A percentile compares a stretch with the other conserved stretches of the same genome.
Evolutionary conservation across 2,797 vertebrate species (phyloP).

Genomic region (Crenuchus spilurus): DNA sequence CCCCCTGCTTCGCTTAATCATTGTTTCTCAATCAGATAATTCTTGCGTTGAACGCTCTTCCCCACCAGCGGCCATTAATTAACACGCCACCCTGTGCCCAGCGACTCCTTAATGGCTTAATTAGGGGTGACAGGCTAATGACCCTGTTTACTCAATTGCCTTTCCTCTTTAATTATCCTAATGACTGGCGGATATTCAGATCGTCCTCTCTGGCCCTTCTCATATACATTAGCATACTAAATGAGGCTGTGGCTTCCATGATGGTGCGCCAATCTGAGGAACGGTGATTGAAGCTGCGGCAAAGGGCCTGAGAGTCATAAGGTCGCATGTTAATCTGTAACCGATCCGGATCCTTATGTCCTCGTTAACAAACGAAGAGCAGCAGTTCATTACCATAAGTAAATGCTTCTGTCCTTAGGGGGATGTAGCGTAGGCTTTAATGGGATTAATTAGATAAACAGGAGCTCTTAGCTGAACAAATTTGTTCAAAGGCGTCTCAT

Average conservation of each 20-base stretch:
- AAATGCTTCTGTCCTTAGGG: constrained; percentile 33
- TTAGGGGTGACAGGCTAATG: constrained; percentile 94
- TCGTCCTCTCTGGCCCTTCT: constrained; percentile 70
- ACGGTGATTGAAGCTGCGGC: constrained; percentile 8
- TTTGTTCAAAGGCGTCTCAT: constrained; percentile 12
- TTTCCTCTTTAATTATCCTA: constrained; percentile 96
- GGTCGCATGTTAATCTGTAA: constrained; percentile 29
- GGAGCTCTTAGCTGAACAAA: constrained; percentile 45
- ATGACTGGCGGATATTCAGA: constrained; percentile 78
- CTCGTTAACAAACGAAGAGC: constrained; percentile 46
- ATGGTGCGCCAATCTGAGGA: neutral
- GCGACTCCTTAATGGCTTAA: constrained; percentile 92
- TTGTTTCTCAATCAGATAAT: constrained; percentile 89
- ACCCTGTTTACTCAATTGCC: constrained; percentile 97
- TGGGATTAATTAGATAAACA: constrained; percentile 45
- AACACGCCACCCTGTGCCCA: constrained; percentile 82
- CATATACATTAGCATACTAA: constrained; percentile 63
- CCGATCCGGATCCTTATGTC: constrained; percentile 32
- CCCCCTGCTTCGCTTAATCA: constrained; percentile 80
- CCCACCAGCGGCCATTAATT: constrained; percentile 86
- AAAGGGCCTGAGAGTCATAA: constrained; percentile 14
- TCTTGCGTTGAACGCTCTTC: constrained; percentile 76
- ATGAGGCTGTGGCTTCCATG: constrained; percentile 41
- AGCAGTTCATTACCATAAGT: constrained; percentile 48
- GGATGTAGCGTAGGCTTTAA: constrained; percentile 24